phyloP scores from a whole-genome alignment of 2,888 invertebrate genomes.

The Cataglyphis cursor region DNA sequence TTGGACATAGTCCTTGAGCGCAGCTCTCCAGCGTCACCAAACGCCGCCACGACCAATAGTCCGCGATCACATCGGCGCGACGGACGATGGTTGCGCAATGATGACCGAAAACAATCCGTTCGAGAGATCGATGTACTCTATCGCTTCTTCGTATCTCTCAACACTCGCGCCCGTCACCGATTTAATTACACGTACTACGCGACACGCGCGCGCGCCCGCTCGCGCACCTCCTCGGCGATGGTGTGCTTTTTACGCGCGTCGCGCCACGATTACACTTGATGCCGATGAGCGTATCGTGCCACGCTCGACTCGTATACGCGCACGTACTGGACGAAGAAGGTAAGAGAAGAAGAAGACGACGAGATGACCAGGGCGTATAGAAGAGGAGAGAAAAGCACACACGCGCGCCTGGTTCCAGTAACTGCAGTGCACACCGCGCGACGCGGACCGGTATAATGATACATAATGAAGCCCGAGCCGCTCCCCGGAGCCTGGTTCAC shows the following conservation, averaged over 20 bases:
- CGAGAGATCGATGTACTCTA: slow-evolving; percentile 13
- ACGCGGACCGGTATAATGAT: slow-evolving; percentile 87
- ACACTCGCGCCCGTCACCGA: slow-evolving; percentile 68
- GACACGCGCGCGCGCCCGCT: slow-evolving; percentile 61
- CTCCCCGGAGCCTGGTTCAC: slow-evolving; percentile 83
- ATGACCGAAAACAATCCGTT: slow-evolving; percentile 29
- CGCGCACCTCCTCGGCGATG: slow-evolving; percentile 57
- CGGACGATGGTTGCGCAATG: slow-evolving; percentile 18
- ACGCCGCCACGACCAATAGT: slow-evolving; percentile 6
- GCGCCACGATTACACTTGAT: slow-evolving; percentile 62
- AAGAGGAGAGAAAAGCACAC: slow-evolving; percentile 82
- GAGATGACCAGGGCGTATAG: slow-evolving; percentile 68
- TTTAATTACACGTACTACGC: slow-evolving; percentile 67
- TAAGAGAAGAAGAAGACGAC: slow-evolving; percentile 68
- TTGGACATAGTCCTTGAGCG: slow-evolving; percentile 2
- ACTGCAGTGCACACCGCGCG: slow-evolving; percentile 87
- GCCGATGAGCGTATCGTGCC: slow-evolving; percentile 65
- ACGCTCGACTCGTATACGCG: slow-evolving; percentile 62
- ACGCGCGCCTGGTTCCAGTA: slow-evolving; percentile 84
- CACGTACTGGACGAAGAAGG: slow-evolving; percentile 61
- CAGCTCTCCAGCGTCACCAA: not conserved
- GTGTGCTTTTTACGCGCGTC: slow-evolving; percentile 67
- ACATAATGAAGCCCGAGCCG: slow-evolving; percentile 87
- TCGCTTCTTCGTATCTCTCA: slow-evolving; percentile 24
- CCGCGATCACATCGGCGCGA: slow-evolving; percentile 33